Percentiles rank a stretch among this genome's conserved stretches.
These are phyloP conservation scores for Meloidogyne exigua DNA, from an alignment of 1,140 invertebrate species.

Conservation along the genomic window DNA sequence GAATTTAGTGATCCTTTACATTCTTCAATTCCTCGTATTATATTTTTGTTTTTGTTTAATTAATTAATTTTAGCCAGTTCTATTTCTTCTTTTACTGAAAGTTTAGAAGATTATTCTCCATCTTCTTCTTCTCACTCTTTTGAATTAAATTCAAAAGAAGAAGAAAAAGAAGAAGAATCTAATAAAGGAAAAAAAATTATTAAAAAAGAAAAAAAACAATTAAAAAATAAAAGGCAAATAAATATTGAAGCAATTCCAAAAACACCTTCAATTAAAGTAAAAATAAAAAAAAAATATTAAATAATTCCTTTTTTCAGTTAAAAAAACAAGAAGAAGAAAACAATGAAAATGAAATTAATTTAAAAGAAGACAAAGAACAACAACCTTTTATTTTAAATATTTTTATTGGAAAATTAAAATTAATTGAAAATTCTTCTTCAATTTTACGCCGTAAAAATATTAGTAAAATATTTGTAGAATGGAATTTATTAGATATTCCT, in stretches of 20 bases:
- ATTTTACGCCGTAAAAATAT: slow-evolving; percentile 34
- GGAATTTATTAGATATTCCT: slow-evolving; percentile 52
- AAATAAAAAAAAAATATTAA: slow-evolving; percentile 15
- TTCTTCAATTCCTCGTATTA: slow-evolving; percentile 53
- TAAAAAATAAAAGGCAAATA: slow-evolving; percentile 2
- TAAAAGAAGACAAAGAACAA: slow-evolving; percentile 18
- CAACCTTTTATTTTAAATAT: slow-evolving; percentile 17
- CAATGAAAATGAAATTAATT: neutral
- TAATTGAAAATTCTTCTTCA: slow-evolving; percentile 44
- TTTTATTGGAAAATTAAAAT: slow-evolving; percentile 25
- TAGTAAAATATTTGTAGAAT: slow-evolving; percentile 48
- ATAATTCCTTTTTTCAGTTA: too few species aligned
- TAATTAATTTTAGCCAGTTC: neutral
- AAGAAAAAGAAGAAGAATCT: neutral
- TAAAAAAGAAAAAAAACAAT: neutral
- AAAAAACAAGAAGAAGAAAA: neutral
- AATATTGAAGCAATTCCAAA: neutral
- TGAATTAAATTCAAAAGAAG: slow-evolving; percentile 7
- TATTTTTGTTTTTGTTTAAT: too few species aligned
- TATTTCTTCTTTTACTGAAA: slow-evolving; percentile 24
- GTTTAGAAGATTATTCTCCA: slow-evolving; percentile 10
- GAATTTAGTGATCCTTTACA: slow-evolving; percentile 54
- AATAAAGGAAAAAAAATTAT: neutral
- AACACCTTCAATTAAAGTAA: slow-evolving; percentile 16
- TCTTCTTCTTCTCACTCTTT: slow-evolving; percentile 2